phyloP scores from a whole-genome alignment of 2,888 invertebrate species.

The Galerucella nymphaeae region DNA sequence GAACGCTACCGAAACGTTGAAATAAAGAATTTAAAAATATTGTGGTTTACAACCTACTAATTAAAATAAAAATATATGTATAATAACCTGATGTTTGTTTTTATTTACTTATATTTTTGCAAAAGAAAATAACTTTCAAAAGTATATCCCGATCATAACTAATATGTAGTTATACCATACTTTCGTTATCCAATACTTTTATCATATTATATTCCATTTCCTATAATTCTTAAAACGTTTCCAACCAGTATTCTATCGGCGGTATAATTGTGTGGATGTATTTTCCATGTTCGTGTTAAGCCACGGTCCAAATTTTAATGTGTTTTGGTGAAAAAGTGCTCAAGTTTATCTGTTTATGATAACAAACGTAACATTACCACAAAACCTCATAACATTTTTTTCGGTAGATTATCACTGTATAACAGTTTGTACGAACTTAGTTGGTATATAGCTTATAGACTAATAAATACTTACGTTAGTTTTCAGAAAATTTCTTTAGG shows the following conservation, averaged over 20 bases:
- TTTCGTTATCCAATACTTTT: not conserved
- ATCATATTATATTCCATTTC: not conserved
- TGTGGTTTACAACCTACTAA: too few relatives aligned
- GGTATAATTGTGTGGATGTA: not conserved
- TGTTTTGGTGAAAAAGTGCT: not conserved
- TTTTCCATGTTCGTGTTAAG: not conserved
- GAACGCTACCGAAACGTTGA: too few relatives aligned
- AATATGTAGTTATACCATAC: not conserved
- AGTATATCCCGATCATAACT: not conserved
- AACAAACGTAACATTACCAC: not conserved
- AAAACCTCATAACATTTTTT: not conserved
- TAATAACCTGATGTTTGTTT: not conserved
- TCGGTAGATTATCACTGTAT: too few relatives aligned
- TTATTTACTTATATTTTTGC: not conserved
- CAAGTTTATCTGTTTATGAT: not conserved
- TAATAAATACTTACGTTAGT: too few relatives aligned
- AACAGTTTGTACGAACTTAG: too few relatives aligned
- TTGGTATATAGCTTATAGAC: too few relatives aligned
- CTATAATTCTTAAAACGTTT: not conserved
- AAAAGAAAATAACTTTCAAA: not conserved
- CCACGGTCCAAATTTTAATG: not conserved
- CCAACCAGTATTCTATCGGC: not conserved
- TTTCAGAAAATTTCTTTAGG: too few relatives aligned
- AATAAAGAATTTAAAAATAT: too few relatives aligned
- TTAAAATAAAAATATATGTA: too few relatives aligned